These are phyloP conservation scores for Acrocephalus scirpaceus DNA, from an alignment of 2,797 vertebrate genomes.

Conservation along the genomic window DNA sequence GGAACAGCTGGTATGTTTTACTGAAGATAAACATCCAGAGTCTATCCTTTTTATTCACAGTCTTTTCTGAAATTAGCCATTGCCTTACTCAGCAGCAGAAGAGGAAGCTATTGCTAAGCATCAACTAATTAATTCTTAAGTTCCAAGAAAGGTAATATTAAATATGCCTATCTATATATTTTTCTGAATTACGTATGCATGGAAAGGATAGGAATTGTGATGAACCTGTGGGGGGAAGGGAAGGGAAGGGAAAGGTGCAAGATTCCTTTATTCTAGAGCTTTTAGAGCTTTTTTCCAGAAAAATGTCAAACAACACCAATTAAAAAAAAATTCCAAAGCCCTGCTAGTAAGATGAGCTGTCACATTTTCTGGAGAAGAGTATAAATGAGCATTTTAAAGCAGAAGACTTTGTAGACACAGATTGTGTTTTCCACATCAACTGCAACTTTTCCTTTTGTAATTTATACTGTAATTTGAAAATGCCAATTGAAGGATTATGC, in stretches of 20 bases:
- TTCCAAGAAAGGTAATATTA: not conserved
- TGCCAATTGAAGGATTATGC: not conserved
- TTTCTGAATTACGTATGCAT: not conserved
- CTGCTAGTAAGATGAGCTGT: conserved; percentile 31
- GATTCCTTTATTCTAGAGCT: not conserved
- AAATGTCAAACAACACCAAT: not conserved
- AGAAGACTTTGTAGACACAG: conserved; percentile 1
- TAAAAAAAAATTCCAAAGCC: not conserved
- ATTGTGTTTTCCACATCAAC: conserved; percentile 32
- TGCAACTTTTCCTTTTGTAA: conserved; percentile 35
- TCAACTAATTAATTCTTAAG: conserved; percentile 5
- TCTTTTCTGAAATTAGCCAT: not conserved
- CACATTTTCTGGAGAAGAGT: not conserved
- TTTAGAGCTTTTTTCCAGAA: not conserved
- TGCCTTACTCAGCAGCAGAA: not conserved
- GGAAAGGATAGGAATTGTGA: not conserved
- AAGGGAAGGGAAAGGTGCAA: not conserved
- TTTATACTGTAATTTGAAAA: conserved; percentile 30
- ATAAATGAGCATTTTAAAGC: conserved; percentile 21
- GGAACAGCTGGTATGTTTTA: not conserved
- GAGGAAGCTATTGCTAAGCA: not conserved
- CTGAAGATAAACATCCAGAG: conserved; percentile 13
- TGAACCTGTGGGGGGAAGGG: not conserved
- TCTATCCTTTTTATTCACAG: conserved; percentile 7
- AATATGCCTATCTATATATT: not conserved